Conservation (phyloP, 2,113 vertebrate species). For the Okapia johnstoni region DNA sequence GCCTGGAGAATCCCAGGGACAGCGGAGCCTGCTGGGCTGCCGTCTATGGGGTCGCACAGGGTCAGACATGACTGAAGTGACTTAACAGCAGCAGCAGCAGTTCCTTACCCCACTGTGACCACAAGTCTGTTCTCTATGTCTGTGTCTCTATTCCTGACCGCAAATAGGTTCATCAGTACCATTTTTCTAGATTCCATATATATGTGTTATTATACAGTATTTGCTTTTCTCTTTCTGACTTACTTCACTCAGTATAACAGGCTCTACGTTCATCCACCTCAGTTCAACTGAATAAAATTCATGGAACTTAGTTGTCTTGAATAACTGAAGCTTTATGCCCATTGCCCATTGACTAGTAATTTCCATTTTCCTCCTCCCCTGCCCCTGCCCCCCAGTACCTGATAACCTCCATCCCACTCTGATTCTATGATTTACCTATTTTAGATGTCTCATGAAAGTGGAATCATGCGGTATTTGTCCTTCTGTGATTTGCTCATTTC, state of each 20-base stretch:
- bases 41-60: no score
- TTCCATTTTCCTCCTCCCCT: background rate
- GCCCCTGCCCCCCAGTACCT: accelerated
- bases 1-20: no score
- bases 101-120: background rate
- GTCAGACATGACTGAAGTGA: no score
- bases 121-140: background rate
- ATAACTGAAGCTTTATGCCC: background rate
- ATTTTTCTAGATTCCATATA: background rate
- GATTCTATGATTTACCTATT: background rate
- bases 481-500: background rate
- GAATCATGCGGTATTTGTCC: background rate
- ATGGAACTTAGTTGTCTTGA: background rate
- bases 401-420: no score
- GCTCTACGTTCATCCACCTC: background rate
- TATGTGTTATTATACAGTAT: background rate
- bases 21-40: no score
- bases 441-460: background rate
- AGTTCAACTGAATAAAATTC: background rate
- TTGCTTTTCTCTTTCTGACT: background rate
- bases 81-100: no score
- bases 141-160: background rate
- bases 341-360: background rate
- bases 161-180: background rate
- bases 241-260: background rate